Evolutionary conservation across 1,140 invertebrate species (phyloP).

Genomic region (Aphidius gifuensis): DNA sequence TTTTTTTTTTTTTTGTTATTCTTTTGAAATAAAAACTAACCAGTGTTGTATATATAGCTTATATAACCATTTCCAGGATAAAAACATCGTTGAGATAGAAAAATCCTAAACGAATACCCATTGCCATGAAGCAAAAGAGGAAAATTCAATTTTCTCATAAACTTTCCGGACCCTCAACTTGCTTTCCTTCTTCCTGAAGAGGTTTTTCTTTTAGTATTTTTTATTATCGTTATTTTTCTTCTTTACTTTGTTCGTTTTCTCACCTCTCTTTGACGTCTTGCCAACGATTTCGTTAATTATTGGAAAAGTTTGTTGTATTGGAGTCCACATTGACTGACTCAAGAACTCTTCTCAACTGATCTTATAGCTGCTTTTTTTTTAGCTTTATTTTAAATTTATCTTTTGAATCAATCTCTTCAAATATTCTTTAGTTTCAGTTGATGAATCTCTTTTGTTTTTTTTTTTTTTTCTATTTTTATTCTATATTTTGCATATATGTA

Average conservation of each 20-base stretch:
- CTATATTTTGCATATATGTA: neutral
- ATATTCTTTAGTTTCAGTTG: too few relatives aligned
- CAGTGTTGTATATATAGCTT: neutral
- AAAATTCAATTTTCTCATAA: constrained; percentile 28
- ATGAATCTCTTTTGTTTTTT: too few relatives aligned
- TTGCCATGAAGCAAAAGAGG: constrained; percentile 11
- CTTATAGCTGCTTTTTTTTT: neutral
- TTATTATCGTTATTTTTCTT: constrained; percentile 1
- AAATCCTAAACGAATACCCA: constrained; percentile 19
- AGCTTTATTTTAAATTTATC: too few relatives aligned
- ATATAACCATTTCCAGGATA: neutral
- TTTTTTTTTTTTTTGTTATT: neutral
- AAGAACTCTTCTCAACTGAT: constrained; percentile 2
- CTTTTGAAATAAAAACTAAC: constrained; percentile 4
- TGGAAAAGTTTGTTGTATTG: constrained; percentile 22
- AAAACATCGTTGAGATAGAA: constrained; percentile 19
- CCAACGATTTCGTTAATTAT: constrained; percentile 31
- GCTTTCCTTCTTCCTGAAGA: neutral
- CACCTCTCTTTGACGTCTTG: constrained; percentile 12
- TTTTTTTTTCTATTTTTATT: neutral
- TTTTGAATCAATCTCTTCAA: too few relatives aligned
- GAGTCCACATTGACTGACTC: too few relatives aligned
- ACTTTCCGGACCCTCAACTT: constrained; percentile 17
- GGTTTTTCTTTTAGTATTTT: constrained; percentile 16
- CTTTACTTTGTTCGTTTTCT: constrained; percentile 1